These are phyloP conservation scores for Sminthopsis crassicaudata DNA, from an alignment of 2,113 vertebrate genomes.

Conservation along the genomic window DNA sequence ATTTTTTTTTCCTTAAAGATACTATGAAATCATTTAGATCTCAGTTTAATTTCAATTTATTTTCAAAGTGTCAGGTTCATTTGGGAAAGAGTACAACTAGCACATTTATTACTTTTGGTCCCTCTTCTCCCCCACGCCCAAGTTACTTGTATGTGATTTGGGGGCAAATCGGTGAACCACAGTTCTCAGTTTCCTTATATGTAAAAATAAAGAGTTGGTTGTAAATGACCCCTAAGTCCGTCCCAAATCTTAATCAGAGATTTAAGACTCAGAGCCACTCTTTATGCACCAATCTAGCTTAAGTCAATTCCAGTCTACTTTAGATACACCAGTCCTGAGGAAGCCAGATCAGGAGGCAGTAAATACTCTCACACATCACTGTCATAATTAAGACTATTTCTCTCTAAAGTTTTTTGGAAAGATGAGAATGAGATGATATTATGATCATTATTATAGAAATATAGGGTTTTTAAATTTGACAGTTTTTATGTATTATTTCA, in stretches of 20 bases:
- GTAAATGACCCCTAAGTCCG: neutral
- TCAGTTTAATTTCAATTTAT: slow-evolving; percentile 24
- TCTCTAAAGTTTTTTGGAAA: neutral
- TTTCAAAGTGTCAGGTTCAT: slow-evolving; percentile 14
- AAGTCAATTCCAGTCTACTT: neutral
- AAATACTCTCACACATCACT: neutral
- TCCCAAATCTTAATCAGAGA: neutral
- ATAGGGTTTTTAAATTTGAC: neutral
- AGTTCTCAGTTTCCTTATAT: neutral
- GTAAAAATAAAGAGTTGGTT: neutral
- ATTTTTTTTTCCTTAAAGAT: slow-evolving; percentile 22
- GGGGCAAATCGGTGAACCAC: neutral
- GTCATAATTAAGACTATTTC: neutral
- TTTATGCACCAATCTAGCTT: neutral
- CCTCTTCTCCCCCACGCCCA: neutral
- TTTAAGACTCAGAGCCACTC: neutral
- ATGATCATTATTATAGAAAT: neutral
- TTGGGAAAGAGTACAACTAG: neutral
- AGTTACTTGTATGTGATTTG: neutral
- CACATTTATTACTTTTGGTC: slow-evolving; percentile 4
- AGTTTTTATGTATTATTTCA: neutral
- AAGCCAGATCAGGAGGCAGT: neutral
- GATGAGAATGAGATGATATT: neutral
- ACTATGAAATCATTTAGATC: slow-evolving; percentile 52
- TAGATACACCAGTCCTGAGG: neutral